Evolutionary conservation across 1,140 invertebrate species (phyloP), one percentile per base, ranked within the genome.

Genomic region (Lethrus apterus): DNA sequence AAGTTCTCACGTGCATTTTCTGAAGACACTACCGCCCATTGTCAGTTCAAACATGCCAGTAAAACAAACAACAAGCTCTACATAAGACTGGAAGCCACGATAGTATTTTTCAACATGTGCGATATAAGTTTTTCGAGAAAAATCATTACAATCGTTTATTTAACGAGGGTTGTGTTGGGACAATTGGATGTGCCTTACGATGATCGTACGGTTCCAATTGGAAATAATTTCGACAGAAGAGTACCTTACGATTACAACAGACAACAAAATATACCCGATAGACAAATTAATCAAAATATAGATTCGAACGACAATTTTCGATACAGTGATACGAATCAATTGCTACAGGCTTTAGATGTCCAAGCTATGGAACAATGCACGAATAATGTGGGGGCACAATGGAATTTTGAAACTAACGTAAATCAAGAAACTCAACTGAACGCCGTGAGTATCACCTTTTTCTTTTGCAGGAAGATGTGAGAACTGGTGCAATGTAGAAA

Each of bases 321-420:
- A 14, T 66, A 65, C 11, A 52, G 56, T 40, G 67, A 68, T 29
- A 62, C n/a, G n/a, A n/a, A n/a, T 65, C 19, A 51, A 67, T n/a
- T 86, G n/a, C 62, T 89, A 17, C 72, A 77, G 7, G 77, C 79
- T 44, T 69, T 85, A 8, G 85, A 89, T 57, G 74, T 81, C 32
- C 76, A 83, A 48, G 77, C 81, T 8, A 81, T 84, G 0, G 76
- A 83, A 58, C 78, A 84, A 59, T 89, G 86, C 60, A 86, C 83
- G 2, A 79, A 79, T 19, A 89, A 89, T 64, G 86, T 90, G 19
- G 80, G 77, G 0, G 83, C 86, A 0, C 86, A 89, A 55, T 91
- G 88, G 88, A 80, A 83, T 60, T 91, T 87, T 63, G 86, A 90
- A 67, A 90, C 87, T 0, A 83, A 90, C 62, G 83, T 90, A 3